These are phyloP conservation scores for Crotalus helleri DNA, from an alignment of 2,113 vertebrate genomes.

Conservation along the genomic window DNA sequence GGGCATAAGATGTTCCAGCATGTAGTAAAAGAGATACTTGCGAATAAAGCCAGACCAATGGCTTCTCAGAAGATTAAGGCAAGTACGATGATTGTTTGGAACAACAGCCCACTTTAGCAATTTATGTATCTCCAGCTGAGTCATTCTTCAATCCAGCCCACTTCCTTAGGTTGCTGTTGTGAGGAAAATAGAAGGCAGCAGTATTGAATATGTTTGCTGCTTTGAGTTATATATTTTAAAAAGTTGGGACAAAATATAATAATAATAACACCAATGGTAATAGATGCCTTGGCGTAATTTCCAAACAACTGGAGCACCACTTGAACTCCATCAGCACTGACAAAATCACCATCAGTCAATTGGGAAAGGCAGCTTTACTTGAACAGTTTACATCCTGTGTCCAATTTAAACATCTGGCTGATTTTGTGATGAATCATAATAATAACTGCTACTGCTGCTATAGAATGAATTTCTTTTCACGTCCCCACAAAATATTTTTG, in stretches of 20 bases:
- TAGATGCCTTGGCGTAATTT: too few relatives aligned
- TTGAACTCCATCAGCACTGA: too few relatives aligned
- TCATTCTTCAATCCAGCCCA: neutral
- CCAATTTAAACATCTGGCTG: neutral
- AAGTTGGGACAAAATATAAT: neutral
- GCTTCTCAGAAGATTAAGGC: neutral
- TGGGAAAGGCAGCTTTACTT: too few relatives aligned
- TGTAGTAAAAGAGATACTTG: neutral
- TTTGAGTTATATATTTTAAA: neutral
- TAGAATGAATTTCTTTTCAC: neutral
- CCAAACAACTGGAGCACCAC: too few relatives aligned
- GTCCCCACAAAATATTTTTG: neutral
- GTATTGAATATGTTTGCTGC: neutral
- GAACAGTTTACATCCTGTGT: too few relatives aligned
- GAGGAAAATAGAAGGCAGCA: neutral
- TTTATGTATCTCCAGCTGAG: neutral
- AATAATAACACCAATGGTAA: neutral
- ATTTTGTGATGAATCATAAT: neutral
- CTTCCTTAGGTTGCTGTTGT: neutral
- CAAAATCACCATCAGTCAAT: too few relatives aligned
- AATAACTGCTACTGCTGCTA: neutral
- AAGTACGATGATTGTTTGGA: neutral
- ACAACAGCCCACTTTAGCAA: neutral
- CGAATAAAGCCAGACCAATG: neutral
- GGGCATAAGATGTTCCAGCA: neutral